These are phyloP conservation scores for Drosophila putrida DNA, from an alignment of 2,888 invertebrate genomes.

Conservation along the genomic window DNA sequence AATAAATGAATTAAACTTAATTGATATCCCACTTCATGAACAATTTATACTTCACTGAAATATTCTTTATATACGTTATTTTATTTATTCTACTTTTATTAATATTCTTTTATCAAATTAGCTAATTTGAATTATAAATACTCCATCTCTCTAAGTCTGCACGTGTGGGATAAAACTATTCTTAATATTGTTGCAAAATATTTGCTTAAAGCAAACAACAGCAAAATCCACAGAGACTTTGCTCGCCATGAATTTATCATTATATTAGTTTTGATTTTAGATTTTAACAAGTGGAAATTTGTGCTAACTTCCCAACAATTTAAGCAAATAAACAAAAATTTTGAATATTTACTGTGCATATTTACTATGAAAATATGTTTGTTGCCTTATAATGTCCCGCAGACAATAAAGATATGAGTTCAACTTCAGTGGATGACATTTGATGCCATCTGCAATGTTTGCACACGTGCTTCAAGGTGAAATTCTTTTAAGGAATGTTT, in stretches of 20 bases:
- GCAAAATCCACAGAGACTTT: constrained; percentile 8
- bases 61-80: too few relatives aligned
- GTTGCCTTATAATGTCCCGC: constrained; percentile 33
- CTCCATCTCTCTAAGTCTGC: neutral
- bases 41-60: too few relatives aligned
- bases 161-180: neutral
- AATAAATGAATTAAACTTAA: too few relatives aligned
- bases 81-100: too few relatives aligned
- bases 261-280: constrained; percentile 8
- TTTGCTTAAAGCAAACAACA: constrained; percentile 20
- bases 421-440: constrained; percentile 40
- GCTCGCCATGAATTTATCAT: neutral
- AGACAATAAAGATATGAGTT: constrained; percentile 16
- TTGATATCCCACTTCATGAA: too few relatives aligned
- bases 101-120: too few relatives aligned
- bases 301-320: constrained; percentile 2
- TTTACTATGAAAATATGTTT: constrained; percentile 12
- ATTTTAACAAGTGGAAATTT: constrained; percentile 27
- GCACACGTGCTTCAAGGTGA: constrained; percentile 57
- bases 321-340: constrained; percentile 9
- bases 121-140: neutral
- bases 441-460: constrained; percentile 71
- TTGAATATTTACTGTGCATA: neutral
- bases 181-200: constrained; percentile 16
- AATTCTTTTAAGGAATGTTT: constrained; percentile 6